Base-by-base conservation (phyloP, 2,113 vertebrate species). In the Regulus satrapa region DNA sequence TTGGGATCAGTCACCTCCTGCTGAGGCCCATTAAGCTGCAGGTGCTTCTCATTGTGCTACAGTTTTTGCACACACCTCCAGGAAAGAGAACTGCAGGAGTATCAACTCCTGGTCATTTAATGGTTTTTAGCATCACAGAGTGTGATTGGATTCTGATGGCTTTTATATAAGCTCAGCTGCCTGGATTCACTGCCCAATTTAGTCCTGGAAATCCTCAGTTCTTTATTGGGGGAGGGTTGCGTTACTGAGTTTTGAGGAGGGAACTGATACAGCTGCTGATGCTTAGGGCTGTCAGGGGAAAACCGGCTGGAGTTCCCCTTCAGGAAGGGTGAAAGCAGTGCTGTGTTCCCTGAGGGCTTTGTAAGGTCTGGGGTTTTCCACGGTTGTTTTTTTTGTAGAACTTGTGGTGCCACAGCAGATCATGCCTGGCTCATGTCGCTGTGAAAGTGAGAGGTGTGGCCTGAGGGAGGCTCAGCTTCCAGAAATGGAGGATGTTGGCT, bases 261-360 rank as follows among this genome's bases (percentile, higher is more conserved):
- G 74, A 94, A 73, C 62, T 25, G 66, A 45, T 89, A 56, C 20
- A 85, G 69, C 32, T 86, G 59, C 64, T 82, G 77, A 6, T 89
- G 72, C 63, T 73, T 77, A 41, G 34, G 71, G 32, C 55, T 90
- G 72, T 45, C 26, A 83, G 94, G 91, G 92, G 77, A 92, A 92
- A 91, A 64, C 61, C 26, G 0, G 38, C 34, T 26, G 77, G 67
- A 93, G 63, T 79, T 94, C 58, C 78, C 73, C 77, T 69, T 18
- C 14, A 29, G 64, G 29, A 26, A 23, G 7, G 8, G 32, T 49
- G 58, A 54, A 23, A 46, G 64, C 56, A 21, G 28, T 2, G 1
- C 26, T 67, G 26, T 52, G 54, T 29, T 88, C 41, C 2, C 0
- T 28, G 40, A 11, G 41, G 75, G 34, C 36, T 89, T 49, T 54